Evolutionary conservation across 2,797 vertebrate species (phyloP).

Genomic region (Sebastes variabilis): DNA sequence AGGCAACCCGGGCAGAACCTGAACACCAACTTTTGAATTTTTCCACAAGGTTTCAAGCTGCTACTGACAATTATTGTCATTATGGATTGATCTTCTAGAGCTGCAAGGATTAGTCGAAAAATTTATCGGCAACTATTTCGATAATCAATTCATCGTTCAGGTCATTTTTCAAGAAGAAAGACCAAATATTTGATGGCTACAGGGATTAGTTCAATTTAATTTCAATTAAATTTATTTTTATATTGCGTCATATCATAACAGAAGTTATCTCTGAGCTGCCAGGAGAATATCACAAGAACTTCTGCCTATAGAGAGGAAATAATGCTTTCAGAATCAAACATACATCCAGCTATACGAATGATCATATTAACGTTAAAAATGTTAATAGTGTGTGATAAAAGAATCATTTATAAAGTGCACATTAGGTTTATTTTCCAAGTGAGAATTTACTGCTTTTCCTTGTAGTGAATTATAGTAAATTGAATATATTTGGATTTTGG

Average conservation of each 20-base stretch:
- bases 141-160: neutral
- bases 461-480: neutral
- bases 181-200: neutral
- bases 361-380: neutral
- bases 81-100: neutral
- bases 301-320: constrained; percentile 28
- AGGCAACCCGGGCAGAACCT: neutral
- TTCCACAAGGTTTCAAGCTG: neutral
- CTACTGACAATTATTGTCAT: neutral
- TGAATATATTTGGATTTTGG: neutral
- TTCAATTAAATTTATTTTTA: too few species aligned
- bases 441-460: neutral
- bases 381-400: neutral
- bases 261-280: constrained; percentile 78
- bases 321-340: constrained; percentile 7
- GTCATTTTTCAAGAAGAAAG: neutral
- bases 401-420: neutral
- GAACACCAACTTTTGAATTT: neutral
- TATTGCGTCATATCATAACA: too few species aligned
- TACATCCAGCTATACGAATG: neutral
- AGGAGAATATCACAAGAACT: constrained; percentile 77
- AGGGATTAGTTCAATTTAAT: too few species aligned
- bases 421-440: neutral
- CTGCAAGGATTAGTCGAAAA: too few species aligned
- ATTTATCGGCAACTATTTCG: neutral